Evolutionary conservation across 2,888 invertebrate species (phyloP).

Genomic region (Caenorhabditis angaria): DNA sequence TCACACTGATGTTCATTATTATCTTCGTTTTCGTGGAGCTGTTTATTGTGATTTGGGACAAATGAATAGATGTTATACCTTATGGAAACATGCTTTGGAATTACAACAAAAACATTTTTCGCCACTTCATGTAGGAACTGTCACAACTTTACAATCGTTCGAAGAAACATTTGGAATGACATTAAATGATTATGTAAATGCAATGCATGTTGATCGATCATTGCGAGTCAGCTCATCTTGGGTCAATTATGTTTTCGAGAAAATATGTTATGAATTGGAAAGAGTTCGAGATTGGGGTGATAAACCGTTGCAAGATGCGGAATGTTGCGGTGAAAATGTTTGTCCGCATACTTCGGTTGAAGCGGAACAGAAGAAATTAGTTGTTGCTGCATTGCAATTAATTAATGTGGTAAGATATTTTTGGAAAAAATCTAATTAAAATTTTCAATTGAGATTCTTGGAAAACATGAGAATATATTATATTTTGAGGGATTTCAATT

Average conservation of each 20-base stretch:
- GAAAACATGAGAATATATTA: no score
- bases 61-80: conserved; percentile 80
- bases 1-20: conserved; percentile 86
- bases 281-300: conserved; percentile 45
- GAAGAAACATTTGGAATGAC: conserved; percentile 87
- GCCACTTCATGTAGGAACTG: conserved; percentile 91
- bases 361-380: conserved; percentile 50
- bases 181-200: conserved; percentile 79
- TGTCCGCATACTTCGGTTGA: conserved; percentile 26
- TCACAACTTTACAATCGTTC: conserved; percentile 90
- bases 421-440: no score
- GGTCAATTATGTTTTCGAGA: conserved; percentile 33
- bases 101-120: conserved; percentile 78
- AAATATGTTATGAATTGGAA: conserved; percentile 47
- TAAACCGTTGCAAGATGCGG: conserved; percentile 35
- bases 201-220: conserved; percentile 18
- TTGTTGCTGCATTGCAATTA: conserved; percentile 48
- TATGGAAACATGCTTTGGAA: conserved; percentile 91
- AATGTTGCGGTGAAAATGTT: conserved; percentile 25
- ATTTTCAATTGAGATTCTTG: no score
- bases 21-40: conserved; percentile 85
- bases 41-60: conserved; percentile 84
- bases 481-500: not conserved
- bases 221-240: conserved; percentile 22
- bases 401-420: conserved; percentile 42